phyloP scores from a whole-genome alignment of 2,797 vertebrate species.

The Neosalanx taihuensis region DNA sequence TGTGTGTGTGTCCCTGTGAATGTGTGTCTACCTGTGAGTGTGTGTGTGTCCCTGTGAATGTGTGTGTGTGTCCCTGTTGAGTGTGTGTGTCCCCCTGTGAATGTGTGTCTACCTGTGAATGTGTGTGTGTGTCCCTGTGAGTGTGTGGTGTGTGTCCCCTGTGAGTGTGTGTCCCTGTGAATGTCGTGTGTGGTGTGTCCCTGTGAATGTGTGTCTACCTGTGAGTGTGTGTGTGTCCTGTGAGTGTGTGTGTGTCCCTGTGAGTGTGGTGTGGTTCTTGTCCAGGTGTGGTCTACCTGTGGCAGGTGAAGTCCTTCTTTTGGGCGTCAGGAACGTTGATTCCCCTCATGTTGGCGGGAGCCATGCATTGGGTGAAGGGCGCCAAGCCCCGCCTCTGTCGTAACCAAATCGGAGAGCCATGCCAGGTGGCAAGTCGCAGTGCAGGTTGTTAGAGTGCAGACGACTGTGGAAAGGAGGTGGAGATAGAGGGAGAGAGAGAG shows the following conservation, averaged over 20 bases:
- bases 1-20: neutral
- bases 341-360: constrained; percentile 89
- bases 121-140: neutral
- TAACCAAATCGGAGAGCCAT: constrained; percentile 98
- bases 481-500: neutral
- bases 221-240: too few species aligned
- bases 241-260: constrained; percentile 2
- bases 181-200: too few species aligned
- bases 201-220: too few species aligned
- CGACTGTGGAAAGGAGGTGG: constrained; percentile 70
- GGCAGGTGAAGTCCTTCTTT: constrained; percentile 93
- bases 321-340: constrained; percentile 94
- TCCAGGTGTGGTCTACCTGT: constrained; percentile 40
- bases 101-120: constrained; percentile 37
- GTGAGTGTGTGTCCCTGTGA: neutral
- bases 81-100: neutral
- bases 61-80: constrained; percentile 1
- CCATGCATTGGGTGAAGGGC: constrained; percentile 97
- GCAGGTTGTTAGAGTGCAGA: constrained; percentile 94
- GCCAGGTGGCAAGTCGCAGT: constrained; percentile 98
- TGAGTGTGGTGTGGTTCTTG: neutral
- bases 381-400: constrained; percentile 87
- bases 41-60: too few species aligned
- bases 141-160: neutral
- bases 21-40: neutral